Percentiles rank a stretch among this genome's conserved stretches.
These are phyloP conservation scores for Pogonognathellus flavescens DNA, from an alignment of 1,140 invertebrate species.

Conservation along the genomic window DNA sequence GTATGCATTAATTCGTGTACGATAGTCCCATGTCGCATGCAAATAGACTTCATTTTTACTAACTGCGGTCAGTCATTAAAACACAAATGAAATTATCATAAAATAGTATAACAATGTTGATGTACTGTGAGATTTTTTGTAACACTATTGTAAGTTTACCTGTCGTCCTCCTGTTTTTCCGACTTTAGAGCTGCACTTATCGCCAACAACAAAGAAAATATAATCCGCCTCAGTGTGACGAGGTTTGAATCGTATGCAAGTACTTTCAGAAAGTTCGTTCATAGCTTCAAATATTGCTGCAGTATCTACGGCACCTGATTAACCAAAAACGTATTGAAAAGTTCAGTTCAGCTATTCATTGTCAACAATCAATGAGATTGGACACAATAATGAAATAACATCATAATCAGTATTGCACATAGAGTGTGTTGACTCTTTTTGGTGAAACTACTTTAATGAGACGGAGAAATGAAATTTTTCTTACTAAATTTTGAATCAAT, in stretches of 20 bases:
- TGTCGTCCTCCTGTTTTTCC: conserved; percentile 56
- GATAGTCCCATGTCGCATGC: conserved; percentile 70
- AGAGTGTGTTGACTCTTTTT: too few species aligned
- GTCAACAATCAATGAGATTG: neutral
- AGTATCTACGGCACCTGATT: conserved; percentile 69
- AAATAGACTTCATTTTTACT: conserved; percentile 11
- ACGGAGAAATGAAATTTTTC: neutral
- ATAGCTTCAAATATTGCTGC: conserved; percentile 71
- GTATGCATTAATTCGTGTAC: conserved; percentile 75
- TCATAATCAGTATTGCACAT: neutral
- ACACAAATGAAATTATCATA: neutral
- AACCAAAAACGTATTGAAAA: neutral
- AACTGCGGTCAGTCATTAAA: neutral
- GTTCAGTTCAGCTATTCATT: neutral
- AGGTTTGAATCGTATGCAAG: conserved; percentile 76
- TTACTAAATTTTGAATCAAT: neutral
- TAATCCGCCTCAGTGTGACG: conserved; percentile 73
- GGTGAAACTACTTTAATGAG: neutral
- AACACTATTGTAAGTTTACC: conserved; percentile 66
- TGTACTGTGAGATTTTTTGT: neutral
- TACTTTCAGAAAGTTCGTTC: conserved; percentile 74
- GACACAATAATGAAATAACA: neutral
- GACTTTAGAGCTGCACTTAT: conserved; percentile 60
- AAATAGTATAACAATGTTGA: neutral
- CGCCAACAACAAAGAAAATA: conserved; percentile 69